phyloP scores from a whole-genome alignment of 2,888 invertebrate species.

The Idaea straminata region DNA sequence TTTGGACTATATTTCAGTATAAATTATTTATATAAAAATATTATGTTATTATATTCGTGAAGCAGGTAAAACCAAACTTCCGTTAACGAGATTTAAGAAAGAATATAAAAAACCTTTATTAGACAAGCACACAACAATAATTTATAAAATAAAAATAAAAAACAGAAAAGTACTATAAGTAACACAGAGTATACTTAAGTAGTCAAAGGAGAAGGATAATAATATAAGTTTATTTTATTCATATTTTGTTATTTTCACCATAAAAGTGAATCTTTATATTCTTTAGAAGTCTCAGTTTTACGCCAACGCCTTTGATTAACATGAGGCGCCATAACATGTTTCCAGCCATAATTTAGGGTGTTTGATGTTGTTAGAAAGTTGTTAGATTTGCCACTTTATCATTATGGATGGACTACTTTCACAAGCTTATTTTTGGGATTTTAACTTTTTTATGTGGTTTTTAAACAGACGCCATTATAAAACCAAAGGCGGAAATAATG shows the following conservation, averaged over 20 bases:
- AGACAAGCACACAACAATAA: too few species aligned
- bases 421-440: conserved; percentile 11
- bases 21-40: too few species aligned
- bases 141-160: too few species aligned
- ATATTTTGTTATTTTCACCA: conserved; percentile 2
- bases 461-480: neutral
- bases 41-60: too few species aligned
- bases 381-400: conserved; percentile 29
- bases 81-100: too few species aligned
- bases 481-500: neutral
- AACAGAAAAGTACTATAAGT: too few species aligned
- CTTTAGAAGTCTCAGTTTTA: conserved; percentile 4
- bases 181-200: too few species aligned
- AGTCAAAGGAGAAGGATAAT: too few species aligned
- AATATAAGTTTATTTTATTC: too few species aligned
- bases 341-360: conserved; percentile 25
- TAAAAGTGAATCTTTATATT: conserved; percentile 2
- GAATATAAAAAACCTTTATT: too few species aligned
- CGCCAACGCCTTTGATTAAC: conserved; percentile 16
- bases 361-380: conserved; percentile 41
- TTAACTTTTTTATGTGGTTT: conserved; percentile 5
- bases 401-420: conserved; percentile 22
- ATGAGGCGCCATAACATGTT: conserved; percentile 25
- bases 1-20: too few species aligned
- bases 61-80: too few species aligned